Base-by-base conservation (phyloP, 1,140 invertebrate genomes). In the Ostrea edulis region DNA sequence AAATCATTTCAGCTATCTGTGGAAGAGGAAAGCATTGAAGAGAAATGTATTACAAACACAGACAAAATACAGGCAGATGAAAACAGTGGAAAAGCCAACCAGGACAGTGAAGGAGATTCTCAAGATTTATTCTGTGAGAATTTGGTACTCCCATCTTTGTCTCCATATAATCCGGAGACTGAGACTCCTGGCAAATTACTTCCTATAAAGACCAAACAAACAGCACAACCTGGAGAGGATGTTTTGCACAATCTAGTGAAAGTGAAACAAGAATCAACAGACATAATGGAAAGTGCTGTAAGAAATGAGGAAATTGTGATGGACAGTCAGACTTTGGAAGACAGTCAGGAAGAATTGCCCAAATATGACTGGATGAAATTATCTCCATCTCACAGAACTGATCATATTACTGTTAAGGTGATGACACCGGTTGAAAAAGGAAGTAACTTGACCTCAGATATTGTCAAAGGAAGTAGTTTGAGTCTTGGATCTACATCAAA, bases 261-360 rank as follows among this genome's bases (percentile, higher is more conserved):
- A 77, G 29, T 77, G 22, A 77, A 77, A 25, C 68, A 77, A 77
- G 68, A 77, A 77, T 35, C 25, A 25, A 0, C 29, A 25, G 55
- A 17, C 17, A 7, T 62, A n/a, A 62, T 62, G n/a, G 68, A 29
- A 4, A 77, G 68, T 35, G 12, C 65, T 25, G 29, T 71, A 71
- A 71, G 12, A 71, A 71, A 71, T 71, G 68, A 77, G 35, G 25
- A 71, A 77, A 77, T 77, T 77, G 68, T 77, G 25, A 77, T 77
- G 68, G 68, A 29, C 25, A 77, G 68, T 35, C 68, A 77, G 29
- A 77, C 68, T 25, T 35, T 77, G 12, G 68, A 77, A 25, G 68
- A 35, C 25, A 35, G 68, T 17, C 25, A 77, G 68, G 68, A 77
- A 77, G 29, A 77, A 77, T 77, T 77, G 17, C 68, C 25, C 12